A percentile compares a stretch with the other conserved stretches of the same genome.
Conservation (phyloP, 2,113 vertebrate species). For the Pachypanchax playfairii region DNA sequence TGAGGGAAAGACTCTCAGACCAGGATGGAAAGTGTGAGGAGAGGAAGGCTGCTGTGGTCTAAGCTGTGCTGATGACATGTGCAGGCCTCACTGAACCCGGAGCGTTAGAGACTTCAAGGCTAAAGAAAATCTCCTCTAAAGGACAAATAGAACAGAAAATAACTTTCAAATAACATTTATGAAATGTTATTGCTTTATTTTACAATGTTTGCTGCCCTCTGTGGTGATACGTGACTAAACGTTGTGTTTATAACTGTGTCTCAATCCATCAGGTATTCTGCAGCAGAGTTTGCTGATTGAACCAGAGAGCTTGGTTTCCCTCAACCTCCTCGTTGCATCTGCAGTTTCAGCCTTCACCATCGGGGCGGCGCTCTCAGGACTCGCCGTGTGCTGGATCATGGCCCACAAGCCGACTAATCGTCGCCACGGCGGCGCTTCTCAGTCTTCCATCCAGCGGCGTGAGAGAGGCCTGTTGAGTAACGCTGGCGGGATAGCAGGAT, state of each 20-base stretch:
- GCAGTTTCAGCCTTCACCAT: conserved; percentile 95
- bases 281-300: conserved; percentile 93
- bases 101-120: conserved; percentile 71
- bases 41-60: conserved; percentile 53
- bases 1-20: conserved; percentile 54
- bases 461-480: conserved; percentile 89
- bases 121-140: conserved; percentile 41
- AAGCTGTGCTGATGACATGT: conserved; percentile 66
- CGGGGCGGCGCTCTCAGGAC: conserved; percentile 92
- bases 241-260: conserved; percentile 34
- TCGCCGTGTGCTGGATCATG: conserved; percentile 96
- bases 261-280: conserved; percentile 83
- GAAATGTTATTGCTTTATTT: too few relatives aligned
- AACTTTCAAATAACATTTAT: too few relatives aligned
- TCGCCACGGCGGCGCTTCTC: conserved; percentile 62
- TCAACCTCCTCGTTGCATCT: conserved; percentile 94
- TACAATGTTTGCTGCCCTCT: too few relatives aligned
- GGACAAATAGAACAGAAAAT: conserved; percentile 26
- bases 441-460: conserved; percentile 82
- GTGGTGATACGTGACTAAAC: conserved; percentile 35
- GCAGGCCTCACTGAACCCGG: conserved; percentile 56
- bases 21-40: conserved; percentile 62
- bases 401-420: conserved; percentile 88
- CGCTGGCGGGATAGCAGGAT: conserved; percentile 84
- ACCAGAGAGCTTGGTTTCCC: conserved; percentile 90